Base-by-base conservation (phyloP, 2,797 vertebrate species). In the Pseudochaenichthys georgianus region DNA sequence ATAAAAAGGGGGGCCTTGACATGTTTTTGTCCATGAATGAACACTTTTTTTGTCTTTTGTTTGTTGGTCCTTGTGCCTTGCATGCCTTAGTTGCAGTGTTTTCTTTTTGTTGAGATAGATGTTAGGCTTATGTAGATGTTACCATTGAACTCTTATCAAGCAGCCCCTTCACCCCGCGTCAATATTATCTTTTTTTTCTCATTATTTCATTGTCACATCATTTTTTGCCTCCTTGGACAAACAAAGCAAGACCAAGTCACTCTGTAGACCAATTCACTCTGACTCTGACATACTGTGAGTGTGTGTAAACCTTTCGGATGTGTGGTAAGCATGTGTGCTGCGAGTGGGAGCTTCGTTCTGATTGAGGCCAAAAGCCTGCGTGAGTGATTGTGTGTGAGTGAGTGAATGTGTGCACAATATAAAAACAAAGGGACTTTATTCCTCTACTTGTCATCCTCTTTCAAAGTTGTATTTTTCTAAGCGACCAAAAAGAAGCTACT, bases 71-170 rank as follows among this genome's bases (percentile, higher is more conserved):
- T 91, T 84, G 84, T 94, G 94, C 94, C 88, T 93, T 95, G 96
- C 95, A 96, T 96, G 95, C 88, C 86, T 95, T 92, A 88, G 87
- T 92, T 95, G 94, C 93, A 88, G 89, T 92, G 79, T 94, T 90
- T 93, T 74, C 12, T 43, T 85, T 87, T 83, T 84, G 77, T 88
- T 77, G 51, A 67, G 28, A 73, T 85, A 80, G 79, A 80, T 74
- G 42, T 83, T 89, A 84, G 80, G 54, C 77, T 84, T 73, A 66
- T 77, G 48, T 89, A 84, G 82, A 84, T 77, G 67, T 91, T 72
- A 65, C 76, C 80, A 86, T 84, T 76, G 62, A 87, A 53, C 64
- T 66, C 50, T 58, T 55, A 52, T 59, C 53, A 38, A 80, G 58
- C 68, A 65, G 67, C 83, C 59, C 41, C 58, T 23, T 21, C 13